Evolutionary conservation across 2,888 invertebrate genomes (phyloP), one percentile per base, ranked within the genome.

Genomic region (Scaeva pyrastri): DNA sequence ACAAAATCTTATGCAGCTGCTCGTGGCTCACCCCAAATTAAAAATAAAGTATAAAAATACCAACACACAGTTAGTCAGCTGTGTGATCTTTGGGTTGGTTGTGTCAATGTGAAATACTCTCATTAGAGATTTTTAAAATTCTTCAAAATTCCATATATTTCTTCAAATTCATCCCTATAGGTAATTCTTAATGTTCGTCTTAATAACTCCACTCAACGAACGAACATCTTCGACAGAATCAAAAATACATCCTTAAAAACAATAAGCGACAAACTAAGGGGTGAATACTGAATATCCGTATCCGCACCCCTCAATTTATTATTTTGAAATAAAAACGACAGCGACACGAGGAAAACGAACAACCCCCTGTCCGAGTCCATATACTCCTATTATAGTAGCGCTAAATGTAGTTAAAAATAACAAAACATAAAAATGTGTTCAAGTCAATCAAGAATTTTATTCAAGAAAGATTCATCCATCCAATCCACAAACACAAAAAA

Each of bases 11-110:
- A 43, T 23, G 73, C 83, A 83, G 83, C 83, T 83, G 83, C 82
- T 82, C 41, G 43, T 10, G 45, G 21, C 11, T 76, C 81, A 85
- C 85, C 85, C 85, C 73, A 81, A 43, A 62, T 81, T 76, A 72
- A 83, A 39, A 21, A 48, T 19, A n/a, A 52, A 31, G 8, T 50
- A 50, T 48, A 21, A 31, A 68, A 85, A 81, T 81, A 26, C 76
- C 76, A 68, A 71, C 64, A 41, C 43, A 81, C 10, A 48, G 19
- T 60, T 41, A 39, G 60, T 60, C 14, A 19, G 48, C 31, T 66
- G 52, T 72, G 80, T 80, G 80, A 84, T 80, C 85, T 72, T 68
- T 58, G 43, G 60, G 39, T 68, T 8, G 0, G 12, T 48, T 11
- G 4, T 16, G 2, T 36, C 19, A 39, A 39, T 58, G 31, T 76